These are phyloP conservation scores for Notospermus geniculatus DNA, from an alignment of 1,140 invertebrate genomes.

Conservation along the genomic window DNA sequence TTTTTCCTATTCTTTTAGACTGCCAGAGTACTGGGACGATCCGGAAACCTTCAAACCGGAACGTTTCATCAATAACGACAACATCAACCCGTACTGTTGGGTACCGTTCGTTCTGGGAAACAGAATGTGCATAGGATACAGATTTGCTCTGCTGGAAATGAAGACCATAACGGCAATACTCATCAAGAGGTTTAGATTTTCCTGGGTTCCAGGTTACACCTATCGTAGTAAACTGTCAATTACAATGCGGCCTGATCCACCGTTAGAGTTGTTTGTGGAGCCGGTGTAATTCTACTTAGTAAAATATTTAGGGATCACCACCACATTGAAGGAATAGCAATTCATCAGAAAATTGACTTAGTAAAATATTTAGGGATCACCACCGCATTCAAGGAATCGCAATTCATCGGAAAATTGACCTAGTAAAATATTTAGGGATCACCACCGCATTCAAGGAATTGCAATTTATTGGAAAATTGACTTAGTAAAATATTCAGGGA, in stretches of 20 bases:
- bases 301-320: too few species aligned
- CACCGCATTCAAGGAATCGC: too few species aligned
- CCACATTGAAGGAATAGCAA: too few species aligned
- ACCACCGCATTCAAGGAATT: too few species aligned
- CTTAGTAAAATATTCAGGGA: too few species aligned
- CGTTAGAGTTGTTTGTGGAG: constrained; percentile 2
- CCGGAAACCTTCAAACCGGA: constrained; percentile 20
- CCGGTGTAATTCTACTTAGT: neutral
- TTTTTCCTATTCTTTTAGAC: constrained; percentile 14
- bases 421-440: too few species aligned
- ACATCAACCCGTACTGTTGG: constrained; percentile 55
- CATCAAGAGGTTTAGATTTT: constrained; percentile 15
- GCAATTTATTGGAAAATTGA: too few species aligned
- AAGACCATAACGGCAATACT: constrained; percentile 46
- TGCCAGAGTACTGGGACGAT: constrained; percentile 14
- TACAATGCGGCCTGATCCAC: constrained; percentile 4
- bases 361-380: too few species aligned
- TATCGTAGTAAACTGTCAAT: neutral
- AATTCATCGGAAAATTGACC: too few species aligned
- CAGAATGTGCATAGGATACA: constrained; percentile 62
- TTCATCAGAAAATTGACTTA: too few species aligned
- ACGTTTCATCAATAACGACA: constrained; percentile 15
- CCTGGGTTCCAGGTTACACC: constrained; percentile 10
- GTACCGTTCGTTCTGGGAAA: constrained; percentile 62
- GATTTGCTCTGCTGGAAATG: constrained; percentile 58